Base-by-base conservation (phyloP, 2,797 vertebrate genomes). In the Pempheris klunzingeri region DNA sequence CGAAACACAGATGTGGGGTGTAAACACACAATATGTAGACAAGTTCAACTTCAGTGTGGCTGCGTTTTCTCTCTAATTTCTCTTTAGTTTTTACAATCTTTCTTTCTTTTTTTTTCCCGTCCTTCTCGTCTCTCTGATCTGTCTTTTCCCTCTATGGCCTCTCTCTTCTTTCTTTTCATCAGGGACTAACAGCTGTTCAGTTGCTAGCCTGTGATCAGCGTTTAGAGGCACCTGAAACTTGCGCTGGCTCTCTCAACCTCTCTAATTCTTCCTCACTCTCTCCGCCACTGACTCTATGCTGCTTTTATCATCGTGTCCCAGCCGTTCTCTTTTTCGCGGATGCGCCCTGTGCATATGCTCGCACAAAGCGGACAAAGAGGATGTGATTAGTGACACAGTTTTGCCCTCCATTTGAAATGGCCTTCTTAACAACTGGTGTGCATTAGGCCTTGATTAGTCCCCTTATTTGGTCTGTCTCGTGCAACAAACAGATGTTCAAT, bases 101-200 rank as follows among this genome's bases (percentile, higher is more conserved):
- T 7, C 28, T 68, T 65, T 72, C 17, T 36, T 80, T 80, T 72
- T 68, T 79, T n/a, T n/a, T n/a, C n/a, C n/a, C 34, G 18, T 9
- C 43, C 5, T 38, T 53, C 18, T 60, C 18, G 5, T 59, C 28
- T 22, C 26, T 74, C 30, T 71, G 52, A 64, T 71, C 62, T 84
- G 46, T 59, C 15, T 65, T 55, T 59, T 57, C 15, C 3, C 46
- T 55, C 47, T 22, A 15, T 17, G 12, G 32, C 26, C 32, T 63
- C 36, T 24, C 18, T 75, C 20, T 43, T 52, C 49, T 66, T 55
- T 60, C 71, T 73, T 76, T 69, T 75, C 71, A 67, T 78, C 44
- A 9, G 20, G 49, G 39, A 30, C 55, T 58, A 90, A 77, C 87
- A 87, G 85, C 87, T 92, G 82, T 85, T 85, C 54, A 13, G 50